These are phyloP conservation scores for Scaptomyza cyrtandrae DNA, from an alignment of 2,888 invertebrate species.

Conservation along the genomic window DNA sequence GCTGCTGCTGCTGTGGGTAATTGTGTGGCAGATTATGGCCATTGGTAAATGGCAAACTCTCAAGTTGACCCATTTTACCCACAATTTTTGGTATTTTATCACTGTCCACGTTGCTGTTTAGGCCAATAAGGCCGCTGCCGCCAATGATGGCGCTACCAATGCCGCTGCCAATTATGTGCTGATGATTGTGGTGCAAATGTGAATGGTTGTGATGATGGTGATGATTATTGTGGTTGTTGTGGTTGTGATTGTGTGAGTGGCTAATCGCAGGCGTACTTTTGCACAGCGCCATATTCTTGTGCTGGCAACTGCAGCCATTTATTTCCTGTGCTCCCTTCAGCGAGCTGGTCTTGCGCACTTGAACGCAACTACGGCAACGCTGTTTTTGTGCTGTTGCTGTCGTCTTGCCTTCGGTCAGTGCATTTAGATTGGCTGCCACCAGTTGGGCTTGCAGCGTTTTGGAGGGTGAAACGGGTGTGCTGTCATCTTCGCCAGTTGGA, in stretches of 20 bases:
- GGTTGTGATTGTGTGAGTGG: conserved; percentile 42
- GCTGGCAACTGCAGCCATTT: conserved; percentile 43
- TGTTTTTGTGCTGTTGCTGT: conserved; percentile 37
- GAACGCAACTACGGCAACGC: conserved; percentile 77
- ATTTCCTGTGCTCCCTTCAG: conserved; percentile 77
- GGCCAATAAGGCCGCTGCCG: conserved; percentile 64
- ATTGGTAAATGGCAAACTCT: conserved; percentile 71
- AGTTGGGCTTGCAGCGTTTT: conserved; percentile 71
- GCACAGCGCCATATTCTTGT: conserved; percentile 68
- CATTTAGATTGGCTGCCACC: conserved; percentile 76
- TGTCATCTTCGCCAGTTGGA: conserved; percentile 82
- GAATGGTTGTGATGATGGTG: conserved; percentile 40
- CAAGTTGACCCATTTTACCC: conserved; percentile 83
- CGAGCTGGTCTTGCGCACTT: conserved; percentile 81
- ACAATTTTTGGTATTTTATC: conserved; percentile 85
- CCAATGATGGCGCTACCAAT: conserved; percentile 68
- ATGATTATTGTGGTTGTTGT: conserved; percentile 40
- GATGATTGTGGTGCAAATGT: conserved; percentile 54
- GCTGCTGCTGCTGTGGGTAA: conserved; percentile 40
- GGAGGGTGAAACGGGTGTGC: conserved; percentile 77
- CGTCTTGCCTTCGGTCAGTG: conserved; percentile 56
- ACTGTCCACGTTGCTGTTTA: conserved; percentile 72
- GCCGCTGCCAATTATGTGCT: conserved; percentile 59
- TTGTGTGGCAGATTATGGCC: conserved; percentile 58
- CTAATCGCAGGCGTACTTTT: conserved; percentile 79